Evolutionary conservation across 2,888 invertebrate genomes (phyloP).

Genomic region (Acrobeloides nanus): DNA sequence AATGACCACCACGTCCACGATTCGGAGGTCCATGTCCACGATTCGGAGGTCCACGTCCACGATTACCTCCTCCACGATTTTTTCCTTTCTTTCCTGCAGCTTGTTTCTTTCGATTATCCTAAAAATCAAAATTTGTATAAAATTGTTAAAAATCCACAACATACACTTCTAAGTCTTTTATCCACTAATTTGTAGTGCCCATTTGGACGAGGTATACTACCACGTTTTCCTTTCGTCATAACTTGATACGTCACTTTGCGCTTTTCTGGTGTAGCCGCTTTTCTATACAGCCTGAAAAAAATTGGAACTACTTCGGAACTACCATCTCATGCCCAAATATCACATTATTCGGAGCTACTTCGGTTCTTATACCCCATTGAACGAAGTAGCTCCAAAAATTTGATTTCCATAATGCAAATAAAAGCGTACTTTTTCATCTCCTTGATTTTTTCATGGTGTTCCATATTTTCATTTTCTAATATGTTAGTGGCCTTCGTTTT

Average conservation of each 20-base stretch:
- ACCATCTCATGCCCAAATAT: neutral
- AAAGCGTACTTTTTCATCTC: conserved; percentile 47
- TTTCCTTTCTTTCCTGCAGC: too few relatives aligned
- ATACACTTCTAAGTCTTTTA: conserved; percentile 12
- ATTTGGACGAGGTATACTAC: conserved; percentile 34
- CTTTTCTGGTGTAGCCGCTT: conserved; percentile 63
- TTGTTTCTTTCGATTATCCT: too few relatives aligned
- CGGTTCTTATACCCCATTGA: too few relatives aligned
- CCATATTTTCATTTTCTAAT: conserved; percentile 67
- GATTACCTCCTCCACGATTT: too few relatives aligned
- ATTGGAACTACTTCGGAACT: neutral
- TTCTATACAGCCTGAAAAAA: conserved; percentile 70
- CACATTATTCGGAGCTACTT: too few relatives aligned
- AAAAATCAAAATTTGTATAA: too few relatives aligned
- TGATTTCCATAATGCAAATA: conserved; percentile 3
- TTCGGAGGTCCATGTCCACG: too few relatives aligned
- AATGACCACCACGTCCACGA: too few relatives aligned
- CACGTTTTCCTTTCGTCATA: conserved; percentile 67
- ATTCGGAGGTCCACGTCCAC: too few relatives aligned
- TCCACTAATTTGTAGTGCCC: conserved; percentile 46
- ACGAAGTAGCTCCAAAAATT: too few relatives aligned
- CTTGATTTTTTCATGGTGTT: conserved; percentile 73
- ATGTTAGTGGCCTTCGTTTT: conserved; percentile 91
- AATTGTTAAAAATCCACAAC: too few relatives aligned
- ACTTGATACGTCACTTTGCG: conserved; percentile 87